Percentiles rank a stretch among this genome's conserved stretches.
Conservation (phyloP, 2,797 vertebrate species). For the Sebastes vulpes region DNA sequence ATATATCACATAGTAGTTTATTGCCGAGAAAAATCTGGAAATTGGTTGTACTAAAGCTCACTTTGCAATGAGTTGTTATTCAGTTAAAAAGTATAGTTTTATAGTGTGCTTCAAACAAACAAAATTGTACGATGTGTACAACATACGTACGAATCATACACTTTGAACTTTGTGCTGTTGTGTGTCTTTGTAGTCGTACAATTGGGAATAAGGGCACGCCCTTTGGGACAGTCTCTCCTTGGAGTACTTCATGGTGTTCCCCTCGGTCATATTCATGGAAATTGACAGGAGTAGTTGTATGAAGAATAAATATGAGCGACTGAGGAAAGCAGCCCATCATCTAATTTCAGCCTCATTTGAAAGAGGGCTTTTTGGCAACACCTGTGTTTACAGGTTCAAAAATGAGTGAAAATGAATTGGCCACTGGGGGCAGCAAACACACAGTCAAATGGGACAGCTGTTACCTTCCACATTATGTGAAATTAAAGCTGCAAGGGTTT, state of each 20-base stretch:
- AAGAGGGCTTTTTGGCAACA: neutral
- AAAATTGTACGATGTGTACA: neutral
- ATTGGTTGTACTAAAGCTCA: neutral
- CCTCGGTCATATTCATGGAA: neutral
- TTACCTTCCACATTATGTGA: neutral
- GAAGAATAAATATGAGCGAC: neutral
- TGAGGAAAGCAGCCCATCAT: neutral
- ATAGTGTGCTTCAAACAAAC: neutral
- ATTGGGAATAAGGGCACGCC: neutral
- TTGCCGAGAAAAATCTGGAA: neutral
- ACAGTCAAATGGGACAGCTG: neutral
- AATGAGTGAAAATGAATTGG: neutral
- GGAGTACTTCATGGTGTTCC: neutral
- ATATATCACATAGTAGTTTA: neutral
- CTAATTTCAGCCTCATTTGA: neutral
- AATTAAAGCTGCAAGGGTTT: neutral
- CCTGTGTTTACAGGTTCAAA: neutral
- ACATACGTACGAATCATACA: neutral
- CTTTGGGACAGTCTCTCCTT: neutral
- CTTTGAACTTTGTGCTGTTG: neutral
- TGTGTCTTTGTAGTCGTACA: neutral
- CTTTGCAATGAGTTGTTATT: neutral
- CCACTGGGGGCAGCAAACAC: neutral
- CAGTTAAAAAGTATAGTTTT: neutral
- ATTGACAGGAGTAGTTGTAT: neutral